phyloP scores from a whole-genome alignment of 2,113 vertebrate genomes.

The Ochotona princeps region DNA sequence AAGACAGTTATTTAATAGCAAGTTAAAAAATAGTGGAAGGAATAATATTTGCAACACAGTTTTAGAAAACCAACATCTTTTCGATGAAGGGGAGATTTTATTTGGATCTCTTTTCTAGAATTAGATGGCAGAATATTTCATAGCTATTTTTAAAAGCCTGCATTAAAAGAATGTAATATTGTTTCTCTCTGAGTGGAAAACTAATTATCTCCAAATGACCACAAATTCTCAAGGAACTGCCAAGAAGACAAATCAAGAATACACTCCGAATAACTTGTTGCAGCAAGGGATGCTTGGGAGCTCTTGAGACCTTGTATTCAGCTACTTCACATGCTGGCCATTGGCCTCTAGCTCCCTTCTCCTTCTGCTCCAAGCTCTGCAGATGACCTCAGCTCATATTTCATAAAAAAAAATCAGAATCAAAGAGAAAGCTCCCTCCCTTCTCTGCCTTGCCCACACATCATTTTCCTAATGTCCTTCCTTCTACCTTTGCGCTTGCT shows the following conservation, averaged over 20 bases:
- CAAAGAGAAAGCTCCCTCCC: background rate
- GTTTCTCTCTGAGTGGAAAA: conserved; percentile 70
- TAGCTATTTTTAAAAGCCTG: conserved; percentile 76
- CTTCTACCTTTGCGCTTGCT: background rate
- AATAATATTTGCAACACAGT: background rate
- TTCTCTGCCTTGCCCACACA: background rate
- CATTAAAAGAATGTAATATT: conserved; percentile 74
- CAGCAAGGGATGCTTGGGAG: conserved; percentile 91
- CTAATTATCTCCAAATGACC: conserved; percentile 78
- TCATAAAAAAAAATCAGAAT: conserved; percentile 24
- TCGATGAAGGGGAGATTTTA: conserved; percentile 44
- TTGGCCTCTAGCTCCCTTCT: background rate
- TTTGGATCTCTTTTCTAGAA: conserved; percentile 48
- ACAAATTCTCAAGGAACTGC: conserved; percentile 69
- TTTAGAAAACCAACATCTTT: conserved; percentile 56
- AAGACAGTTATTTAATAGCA: background rate
- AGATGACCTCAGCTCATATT: conserved; percentile 21
- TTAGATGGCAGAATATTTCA: conserved; percentile 63
- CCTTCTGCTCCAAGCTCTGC: background rate
- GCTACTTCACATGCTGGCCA: conserved; percentile 73
- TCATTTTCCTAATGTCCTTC: background rate
- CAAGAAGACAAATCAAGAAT: conserved; percentile 73
- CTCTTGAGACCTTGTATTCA: conserved; percentile 88
- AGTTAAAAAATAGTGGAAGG: background rate
- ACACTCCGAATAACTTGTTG: conserved; percentile 84